Percentiles rank a stretch among this genome's conserved stretches.
These are phyloP conservation scores for Lethenteron reissneri DNA, from an alignment of 2,113 vertebrate genomes.

Conservation along the genomic window DNA sequence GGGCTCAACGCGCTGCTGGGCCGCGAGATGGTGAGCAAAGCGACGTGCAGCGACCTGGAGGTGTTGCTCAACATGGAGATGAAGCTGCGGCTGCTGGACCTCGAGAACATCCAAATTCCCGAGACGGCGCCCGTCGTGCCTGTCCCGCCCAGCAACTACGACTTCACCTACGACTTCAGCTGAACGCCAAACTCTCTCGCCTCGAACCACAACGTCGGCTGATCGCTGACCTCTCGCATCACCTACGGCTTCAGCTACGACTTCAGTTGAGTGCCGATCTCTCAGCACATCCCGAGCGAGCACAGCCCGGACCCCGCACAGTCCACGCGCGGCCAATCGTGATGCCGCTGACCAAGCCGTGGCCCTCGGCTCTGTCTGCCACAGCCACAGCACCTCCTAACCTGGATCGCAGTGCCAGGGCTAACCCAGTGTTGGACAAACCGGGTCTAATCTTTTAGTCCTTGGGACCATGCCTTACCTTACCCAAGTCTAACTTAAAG, in stretches of 20 bases:
- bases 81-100: constrained; percentile 71
- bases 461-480: too few species aligned
- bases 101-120: constrained; percentile 73
- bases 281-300: too few species aligned
- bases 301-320: too few species aligned
- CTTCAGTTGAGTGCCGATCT: constrained; percentile 27
- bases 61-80: constrained; percentile 88
- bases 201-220: neutral
- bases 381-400: too few species aligned
- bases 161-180: constrained; percentile 86
- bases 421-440: too few species aligned
- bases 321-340: too few species aligned
- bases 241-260: constrained; percentile 89
- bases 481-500: too few species aligned
- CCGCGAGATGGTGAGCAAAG: constrained; percentile 60
- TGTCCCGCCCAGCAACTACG: constrained; percentile 69
- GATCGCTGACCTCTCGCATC: constrained; percentile 51
- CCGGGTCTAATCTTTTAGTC: too few species aligned
- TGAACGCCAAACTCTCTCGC: neutral
- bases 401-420: too few species aligned
- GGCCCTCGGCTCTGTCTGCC: too few species aligned
- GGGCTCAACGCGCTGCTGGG: constrained; percentile 67
- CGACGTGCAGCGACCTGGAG: constrained; percentile 65
- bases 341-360: too few species aligned
- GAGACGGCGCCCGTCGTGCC: constrained; percentile 51